Percentiles rank a stretch among this genome's conserved stretches.
Evolutionary conservation across 2,888 invertebrate genomes (phyloP).

Genomic region (Hololepta plana): DNA sequence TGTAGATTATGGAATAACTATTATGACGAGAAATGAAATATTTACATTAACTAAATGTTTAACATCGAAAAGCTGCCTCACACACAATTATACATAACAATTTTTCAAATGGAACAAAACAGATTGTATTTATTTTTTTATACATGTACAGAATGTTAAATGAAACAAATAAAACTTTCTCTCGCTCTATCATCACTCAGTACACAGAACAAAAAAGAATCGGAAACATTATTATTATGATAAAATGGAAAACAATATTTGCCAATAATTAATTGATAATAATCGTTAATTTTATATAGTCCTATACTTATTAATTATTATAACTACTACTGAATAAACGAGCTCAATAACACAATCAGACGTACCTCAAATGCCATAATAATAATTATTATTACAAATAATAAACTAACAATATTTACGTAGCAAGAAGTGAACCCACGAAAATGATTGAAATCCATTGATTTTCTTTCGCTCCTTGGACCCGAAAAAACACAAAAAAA

Average conservation of each 20-base stretch:
- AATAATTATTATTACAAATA: slow-evolving; percentile 1
- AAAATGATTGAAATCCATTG: too few relatives aligned
- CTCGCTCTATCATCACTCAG: too few relatives aligned
- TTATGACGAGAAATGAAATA: slow-evolving; percentile 3
- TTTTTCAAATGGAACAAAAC: too few relatives aligned
- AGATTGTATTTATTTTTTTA: slow-evolving; percentile 20
- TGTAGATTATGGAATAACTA: slow-evolving; percentile 2
- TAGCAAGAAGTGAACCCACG: too few relatives aligned
- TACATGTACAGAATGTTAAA: slow-evolving; percentile 12
- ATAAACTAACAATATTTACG: too few relatives aligned
- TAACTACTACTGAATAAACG: neutral
- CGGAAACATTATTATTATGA: too few relatives aligned
- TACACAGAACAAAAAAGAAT: too few relatives aligned
- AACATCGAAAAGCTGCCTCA: slow-evolving; percentile 23
- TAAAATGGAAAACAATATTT: neutral
- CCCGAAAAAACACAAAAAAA: slow-evolving; percentile 11
- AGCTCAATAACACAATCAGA: slow-evolving; percentile 2
- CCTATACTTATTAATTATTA: slow-evolving; percentile 1
- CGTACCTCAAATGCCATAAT: slow-evolving; percentile 3
- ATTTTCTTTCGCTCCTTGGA: too few relatives aligned
- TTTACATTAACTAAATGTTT: slow-evolving; percentile 24
- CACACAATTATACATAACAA: too few relatives aligned
- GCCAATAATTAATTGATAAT: slow-evolving; percentile 3
- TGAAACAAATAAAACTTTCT: slow-evolving; percentile 4
- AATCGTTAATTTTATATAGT: slow-evolving; percentile 6